Evolutionary conservation across 2,888 invertebrate genomes (phyloP).

Genomic region (Caenorhabditis sulstoni): DNA sequence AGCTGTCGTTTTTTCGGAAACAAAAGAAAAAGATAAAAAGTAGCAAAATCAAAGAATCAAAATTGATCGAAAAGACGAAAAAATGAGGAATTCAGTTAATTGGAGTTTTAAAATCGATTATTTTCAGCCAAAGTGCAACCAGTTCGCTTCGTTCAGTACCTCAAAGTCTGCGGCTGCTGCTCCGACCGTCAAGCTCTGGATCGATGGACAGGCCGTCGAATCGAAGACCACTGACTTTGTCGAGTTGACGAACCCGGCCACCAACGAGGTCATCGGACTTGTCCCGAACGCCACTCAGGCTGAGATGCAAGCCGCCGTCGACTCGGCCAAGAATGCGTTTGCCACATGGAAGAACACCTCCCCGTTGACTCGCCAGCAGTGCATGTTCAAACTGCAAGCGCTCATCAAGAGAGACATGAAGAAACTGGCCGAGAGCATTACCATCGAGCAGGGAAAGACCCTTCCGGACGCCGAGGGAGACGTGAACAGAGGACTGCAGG

Average conservation of each 20-base stretch:
- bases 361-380: conserved; percentile 92
- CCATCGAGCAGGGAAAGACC: conserved; percentile 97
- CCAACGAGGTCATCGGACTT: conserved; percentile 84
- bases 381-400: conserved; percentile 91
- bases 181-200: conserved; percentile 88
- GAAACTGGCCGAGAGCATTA: conserved; percentile 92
- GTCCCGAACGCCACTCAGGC: conserved; percentile 92
- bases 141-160: conserved; percentile 57
- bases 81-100: not conserved
- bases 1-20: conserved; percentile 36
- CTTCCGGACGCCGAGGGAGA: conserved; percentile 97
- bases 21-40: conserved; percentile 8
- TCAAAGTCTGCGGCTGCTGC: conserved; percentile 50
- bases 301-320: conserved; percentile 93
- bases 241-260: conserved; percentile 92
- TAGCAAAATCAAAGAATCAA: conserved; percentile 45
- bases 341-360: conserved; percentile 92
- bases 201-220: conserved; percentile 93
- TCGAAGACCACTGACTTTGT: conserved; percentile 95
- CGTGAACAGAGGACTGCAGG: conserved; percentile 93
- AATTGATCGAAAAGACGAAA: not conserved
- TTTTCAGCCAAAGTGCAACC: conserved; percentile 55
- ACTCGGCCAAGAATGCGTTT: conserved; percentile 89
- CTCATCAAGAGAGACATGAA: conserved; percentile 91
- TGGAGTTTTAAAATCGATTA: too few relatives aligned